These are phyloP conservation scores for Drosophila phalerata DNA, from an alignment of 2,888 invertebrate genomes.

Conservation along the genomic window DNA sequence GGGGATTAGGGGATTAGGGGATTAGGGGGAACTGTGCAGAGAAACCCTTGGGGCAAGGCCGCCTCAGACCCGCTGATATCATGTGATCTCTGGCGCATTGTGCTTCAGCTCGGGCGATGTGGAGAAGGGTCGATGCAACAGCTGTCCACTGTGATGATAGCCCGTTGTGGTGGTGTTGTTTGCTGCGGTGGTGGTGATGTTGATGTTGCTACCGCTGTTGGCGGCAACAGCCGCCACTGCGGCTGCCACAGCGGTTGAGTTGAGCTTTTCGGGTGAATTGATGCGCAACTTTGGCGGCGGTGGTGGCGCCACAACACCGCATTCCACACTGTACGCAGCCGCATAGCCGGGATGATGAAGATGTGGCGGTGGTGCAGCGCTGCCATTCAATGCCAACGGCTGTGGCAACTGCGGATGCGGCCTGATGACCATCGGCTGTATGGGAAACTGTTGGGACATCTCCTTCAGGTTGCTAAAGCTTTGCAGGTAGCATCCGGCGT, in stretches of 20 bases:
- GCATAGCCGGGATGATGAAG: conserved; percentile 79
- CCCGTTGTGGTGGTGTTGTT: conserved; percentile 69
- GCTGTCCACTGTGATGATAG: conserved; percentile 79
- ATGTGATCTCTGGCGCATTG: conserved; percentile 84
- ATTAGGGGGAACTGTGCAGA: conserved; percentile 16
- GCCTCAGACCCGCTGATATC: conserved; percentile 76
- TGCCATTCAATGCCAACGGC: conserved; percentile 80
- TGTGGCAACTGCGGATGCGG: conserved; percentile 85
- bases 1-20: neutral
- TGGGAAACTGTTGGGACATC: conserved; percentile 85
- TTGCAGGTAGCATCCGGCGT: conserved; percentile 85
- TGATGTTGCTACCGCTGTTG: conserved; percentile 63
- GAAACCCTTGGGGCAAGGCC: conserved; percentile 51
- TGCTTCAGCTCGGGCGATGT: conserved; percentile 84
- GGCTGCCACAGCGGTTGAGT: conserved; percentile 79
- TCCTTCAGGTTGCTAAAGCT: conserved; percentile 85
- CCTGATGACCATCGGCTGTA: conserved; percentile 85
- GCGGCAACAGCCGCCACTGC: conserved; percentile 64
- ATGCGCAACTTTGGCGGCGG: conserved; percentile 85
- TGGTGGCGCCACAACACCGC: conserved; percentile 52
- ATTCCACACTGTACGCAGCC: conserved; percentile 76
- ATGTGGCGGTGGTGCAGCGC: conserved; percentile 53
- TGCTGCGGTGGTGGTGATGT: conserved; percentile 52
- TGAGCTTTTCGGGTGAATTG: conserved; percentile 85
- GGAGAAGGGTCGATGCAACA: conserved; percentile 85